Percentiles rank a stretch among this genome's conserved stretches.
These are phyloP conservation scores for Pterocles gutturalis DNA, from an alignment of 2,113 vertebrate species.

Conservation along the genomic window DNA sequence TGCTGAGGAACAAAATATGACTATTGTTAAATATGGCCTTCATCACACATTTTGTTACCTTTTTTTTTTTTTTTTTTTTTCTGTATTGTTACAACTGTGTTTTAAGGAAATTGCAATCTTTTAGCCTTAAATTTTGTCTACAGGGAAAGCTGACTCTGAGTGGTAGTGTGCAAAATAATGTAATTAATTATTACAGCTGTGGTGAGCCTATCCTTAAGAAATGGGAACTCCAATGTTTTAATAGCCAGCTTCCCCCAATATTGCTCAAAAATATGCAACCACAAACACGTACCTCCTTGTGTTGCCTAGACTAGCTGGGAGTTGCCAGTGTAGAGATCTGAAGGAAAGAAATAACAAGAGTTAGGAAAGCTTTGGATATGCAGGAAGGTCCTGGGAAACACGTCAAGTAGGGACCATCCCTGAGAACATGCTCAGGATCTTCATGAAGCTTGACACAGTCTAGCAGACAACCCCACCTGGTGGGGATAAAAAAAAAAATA, in stretches of 20 bases:
- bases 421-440: not conserved
- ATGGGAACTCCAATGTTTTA: not conserved
- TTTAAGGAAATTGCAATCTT: not conserved
- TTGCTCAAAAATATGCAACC: not conserved
- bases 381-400: not conserved
- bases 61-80: not conserved
- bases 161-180: not conserved
- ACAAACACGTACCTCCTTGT: not conserved
- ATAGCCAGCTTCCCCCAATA: not conserved
- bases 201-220: not conserved
- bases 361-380: not conserved
- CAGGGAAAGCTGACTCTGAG: not conserved
- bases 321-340: fast-evolving
- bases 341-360: not conserved
- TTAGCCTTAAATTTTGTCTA: not conserved
- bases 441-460: not conserved
- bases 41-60: not conserved
- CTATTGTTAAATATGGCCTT: not conserved
- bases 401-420: not conserved
- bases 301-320: not conserved
- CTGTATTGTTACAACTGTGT: not conserved
- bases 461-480: not conserved
- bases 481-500: not conserved
- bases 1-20: not conserved
- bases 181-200: not conserved